Conservation (phyloP, 2,113 vertebrate species). For the Tonatia bakeri region DNA sequence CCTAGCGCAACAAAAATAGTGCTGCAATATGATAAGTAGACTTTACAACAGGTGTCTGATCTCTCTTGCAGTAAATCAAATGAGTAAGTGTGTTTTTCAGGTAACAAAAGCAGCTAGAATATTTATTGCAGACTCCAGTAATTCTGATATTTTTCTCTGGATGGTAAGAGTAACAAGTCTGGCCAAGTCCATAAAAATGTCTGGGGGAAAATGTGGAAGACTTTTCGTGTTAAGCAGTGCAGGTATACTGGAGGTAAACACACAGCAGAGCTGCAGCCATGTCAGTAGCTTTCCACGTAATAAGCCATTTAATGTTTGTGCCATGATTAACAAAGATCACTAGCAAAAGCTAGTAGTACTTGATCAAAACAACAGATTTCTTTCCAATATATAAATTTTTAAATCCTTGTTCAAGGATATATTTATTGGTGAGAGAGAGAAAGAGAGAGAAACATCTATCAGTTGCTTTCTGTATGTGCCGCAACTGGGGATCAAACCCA, state of each 20-base stretch:
- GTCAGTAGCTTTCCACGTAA: constrained; percentile 53
- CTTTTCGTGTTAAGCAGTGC: constrained; percentile 65
- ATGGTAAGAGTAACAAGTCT: constrained; percentile 78
- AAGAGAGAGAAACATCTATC: too few species aligned
- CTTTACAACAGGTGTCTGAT: constrained; percentile 73
- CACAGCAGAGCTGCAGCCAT: constrained; percentile 37
- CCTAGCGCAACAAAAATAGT: constrained; percentile 79
- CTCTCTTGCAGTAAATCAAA: constrained; percentile 84
- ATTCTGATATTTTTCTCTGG: constrained; percentile 80
- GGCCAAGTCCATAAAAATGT: constrained; percentile 80
- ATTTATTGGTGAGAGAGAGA: too few species aligned
- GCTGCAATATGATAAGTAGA: constrained; percentile 72
- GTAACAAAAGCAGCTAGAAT: constrained; percentile 77
- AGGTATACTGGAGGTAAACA: constrained; percentile 46
- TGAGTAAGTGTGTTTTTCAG: constrained; percentile 74
- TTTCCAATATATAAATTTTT: constrained; percentile 33
- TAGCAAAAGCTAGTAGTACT: constrained; percentile 49
- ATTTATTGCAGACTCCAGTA: constrained; percentile 79
- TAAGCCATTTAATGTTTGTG: constrained; percentile 30
- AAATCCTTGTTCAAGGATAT: too few species aligned
- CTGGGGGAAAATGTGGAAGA: constrained; percentile 76
- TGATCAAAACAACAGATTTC: constrained; percentile 39
- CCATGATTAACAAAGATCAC: constrained; percentile 54
- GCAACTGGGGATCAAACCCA: too few species aligned
- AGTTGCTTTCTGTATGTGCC: too few species aligned